Base-by-base conservation (phyloP, 2,888 invertebrate genomes). In the Drosophila diplacantha region DNA sequence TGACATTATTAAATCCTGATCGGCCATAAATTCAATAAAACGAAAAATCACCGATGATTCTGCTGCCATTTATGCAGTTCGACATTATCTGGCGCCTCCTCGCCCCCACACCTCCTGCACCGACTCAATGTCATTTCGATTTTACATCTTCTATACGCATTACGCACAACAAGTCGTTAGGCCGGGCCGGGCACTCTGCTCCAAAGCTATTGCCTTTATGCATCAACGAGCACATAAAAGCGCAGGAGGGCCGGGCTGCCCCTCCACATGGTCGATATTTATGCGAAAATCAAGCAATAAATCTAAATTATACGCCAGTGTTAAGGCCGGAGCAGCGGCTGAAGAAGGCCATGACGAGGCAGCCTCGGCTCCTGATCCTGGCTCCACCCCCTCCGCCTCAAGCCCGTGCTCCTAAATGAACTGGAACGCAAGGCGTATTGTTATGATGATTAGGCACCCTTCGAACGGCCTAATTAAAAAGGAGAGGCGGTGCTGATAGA, bases 271-370 rank as follows among this genome's bases (percentile, higher is more conserved):
- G 72, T 74, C 79, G 81, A 80, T 81, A 79, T 81, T 79, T 76
- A 80, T 80, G 77, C 64, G 75, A 72, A 64, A 73, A 79, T 81
- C 81, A 58, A 67, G 74, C 75, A 67, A 80, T 81, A 80, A 80
- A 81, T 80, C 81, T 79, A 79, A 80, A 81, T 81, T 79, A 80
- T 79, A 81, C 75, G 65, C 73, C 67, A 69, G 72, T 74, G 78
- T 58, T 78, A 71, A 77, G 44, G 44, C 44, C 29, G 18, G 44
- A 44, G 29, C 26, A 68, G 75, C 68, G 62, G 66, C 63, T 39
- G 44, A 39, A 49, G 43, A 22, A 57, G 50, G 41, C 44, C 56
- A 46, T 67, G 68, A 56, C 69, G 65, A 55, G 68, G 64, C 61
- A 59, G 73, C 70, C 63, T 71, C 68, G 68, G 51, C 55, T 58